phyloP scores from a whole-genome alignment of 2,888 invertebrate species.

The Dryobotodes eremita region DNA sequence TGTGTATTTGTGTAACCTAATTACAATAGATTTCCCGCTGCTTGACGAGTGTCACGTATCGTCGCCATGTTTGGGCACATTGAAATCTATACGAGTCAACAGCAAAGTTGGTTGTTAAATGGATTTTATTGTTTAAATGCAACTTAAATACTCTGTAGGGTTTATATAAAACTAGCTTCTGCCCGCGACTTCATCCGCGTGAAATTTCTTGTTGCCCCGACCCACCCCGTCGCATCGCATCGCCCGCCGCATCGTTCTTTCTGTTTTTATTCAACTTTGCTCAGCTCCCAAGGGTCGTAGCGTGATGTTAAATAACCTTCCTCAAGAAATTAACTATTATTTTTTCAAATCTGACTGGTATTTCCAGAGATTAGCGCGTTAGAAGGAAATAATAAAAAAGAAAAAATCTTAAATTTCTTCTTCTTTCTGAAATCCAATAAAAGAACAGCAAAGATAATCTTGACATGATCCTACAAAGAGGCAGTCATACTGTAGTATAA shows the following conservation, averaged over 20 bases:
- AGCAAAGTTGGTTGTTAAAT: constrained; percentile 15
- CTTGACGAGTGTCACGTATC: constrained; percentile 33
- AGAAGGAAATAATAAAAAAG: background rate
- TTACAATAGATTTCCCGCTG: constrained; percentile 25
- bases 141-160: background rate
- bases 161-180: background rate
- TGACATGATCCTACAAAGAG: background rate
- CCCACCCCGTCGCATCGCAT: too few relatives aligned
- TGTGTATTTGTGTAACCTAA: constrained; percentile 33
- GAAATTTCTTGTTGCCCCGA: too few relatives aligned
- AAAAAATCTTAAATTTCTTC: background rate
- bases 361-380: too few relatives aligned
- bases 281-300: too few relatives aligned
- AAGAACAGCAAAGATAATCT: background rate
- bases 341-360: too few relatives aligned
- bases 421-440: background rate
- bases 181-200: too few relatives aligned
- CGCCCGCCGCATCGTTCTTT: too few relatives aligned
- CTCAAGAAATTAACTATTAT: too few relatives aligned
- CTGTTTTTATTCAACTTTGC: too few relatives aligned
- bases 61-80: constrained; percentile 15
- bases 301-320: too few relatives aligned
- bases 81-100: constrained; percentile 27
- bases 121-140: background rate
- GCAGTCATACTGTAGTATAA: constrained; percentile 2